Conservation (phyloP, 2,888 invertebrate genomes). For the Sinelater perroti region DNA sequence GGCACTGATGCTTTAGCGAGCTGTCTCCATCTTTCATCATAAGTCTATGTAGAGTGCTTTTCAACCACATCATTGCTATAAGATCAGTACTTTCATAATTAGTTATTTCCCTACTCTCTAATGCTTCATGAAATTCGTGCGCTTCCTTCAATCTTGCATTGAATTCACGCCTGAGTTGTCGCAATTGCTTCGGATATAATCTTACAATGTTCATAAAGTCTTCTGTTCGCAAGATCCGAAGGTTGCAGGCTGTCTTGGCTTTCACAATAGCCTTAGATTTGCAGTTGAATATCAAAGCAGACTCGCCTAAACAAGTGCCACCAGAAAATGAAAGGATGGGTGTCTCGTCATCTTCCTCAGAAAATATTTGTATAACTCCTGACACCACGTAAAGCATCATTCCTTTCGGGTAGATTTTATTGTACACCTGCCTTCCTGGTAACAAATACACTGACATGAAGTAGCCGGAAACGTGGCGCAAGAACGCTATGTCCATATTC, state of each 20-base stretch:
- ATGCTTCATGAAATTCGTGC: not conserved
- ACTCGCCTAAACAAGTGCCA: constrained; percentile 45
- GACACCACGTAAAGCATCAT: constrained; percentile 44
- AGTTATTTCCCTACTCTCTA: not conserved
- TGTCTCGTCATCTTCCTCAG: constrained; percentile 46
- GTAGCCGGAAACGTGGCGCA: constrained; percentile 38
- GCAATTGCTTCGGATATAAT: constrained; percentile 7
- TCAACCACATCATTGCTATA: constrained; percentile 38
- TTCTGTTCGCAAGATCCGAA: constrained; percentile 37
- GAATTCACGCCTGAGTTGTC: not conserved
- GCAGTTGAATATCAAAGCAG: constrained; percentile 37
- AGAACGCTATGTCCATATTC: constrained; percentile 37
- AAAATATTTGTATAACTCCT: constrained; percentile 45
- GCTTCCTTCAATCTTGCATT: constrained; percentile 3
- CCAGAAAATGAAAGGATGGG: constrained; percentile 45
- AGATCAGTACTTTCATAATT: constrained; percentile 16
- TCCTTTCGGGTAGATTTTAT: constrained; percentile 34
- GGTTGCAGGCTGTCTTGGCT: constrained; percentile 43
- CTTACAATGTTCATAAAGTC: constrained; percentile 34
- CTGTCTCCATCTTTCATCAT: constrained; percentile 36
- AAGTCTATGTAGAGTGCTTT: constrained; percentile 37
- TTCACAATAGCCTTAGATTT: constrained; percentile 41
- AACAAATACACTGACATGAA: constrained; percentile 37
- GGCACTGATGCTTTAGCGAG: constrained; percentile 29
- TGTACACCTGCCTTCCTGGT: constrained; percentile 42